Base-by-base conservation (phyloP, 2,888 invertebrate genomes). In the Hylaea fasciaria region DNA sequence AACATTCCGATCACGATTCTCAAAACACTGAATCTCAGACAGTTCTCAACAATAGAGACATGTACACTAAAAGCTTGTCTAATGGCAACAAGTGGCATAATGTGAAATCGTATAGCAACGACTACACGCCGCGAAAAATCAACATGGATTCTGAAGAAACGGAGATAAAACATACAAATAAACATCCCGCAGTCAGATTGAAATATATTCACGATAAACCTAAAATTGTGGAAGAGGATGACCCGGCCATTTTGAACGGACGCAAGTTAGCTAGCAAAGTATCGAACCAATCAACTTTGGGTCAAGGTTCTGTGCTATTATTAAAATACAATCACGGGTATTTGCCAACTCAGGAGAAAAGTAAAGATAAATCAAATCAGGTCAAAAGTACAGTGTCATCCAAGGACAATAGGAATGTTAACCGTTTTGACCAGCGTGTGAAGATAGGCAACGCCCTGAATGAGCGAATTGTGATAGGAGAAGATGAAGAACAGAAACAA, bases 391-490 rank as follows among this genome's bases (percentile, higher is more conserved):
- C n/a, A 57, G 32, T 52, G 13, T 22, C 45, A 37, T 17, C 47
- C 64, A 75, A 65, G 53, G 50, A 5, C 65, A 68, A 60, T 49
- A 63, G 28, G 37, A 64, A 32, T 55, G 14, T 3, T 62, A 71
- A 66, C 14, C 77, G 71, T 64, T 90, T 91, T 64, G 67, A 88
- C 50, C 85, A 85, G 61, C 77, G 80, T n/a, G 77, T 91, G 0
- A 92, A 91, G 75, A 74, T 91, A 62, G 90, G 89, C 0, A 91
- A 91, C 61, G 86, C 87, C 10, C 75, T 92, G 50, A 89, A 90
- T 65, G 91, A 92, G 71, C 78, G 71, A 0, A 67, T 77, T 14
- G 68, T 86, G 9, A 81, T 90, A 52, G 88, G 86, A 0, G 47
- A 61, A 12, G 80, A 81, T 50, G 81, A 79, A 49, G 76, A 82